These are phyloP conservation scores for Larimichthys polyactis DNA, from an alignment of 2,113 vertebrate genomes.

Conservation along the genomic window DNA sequence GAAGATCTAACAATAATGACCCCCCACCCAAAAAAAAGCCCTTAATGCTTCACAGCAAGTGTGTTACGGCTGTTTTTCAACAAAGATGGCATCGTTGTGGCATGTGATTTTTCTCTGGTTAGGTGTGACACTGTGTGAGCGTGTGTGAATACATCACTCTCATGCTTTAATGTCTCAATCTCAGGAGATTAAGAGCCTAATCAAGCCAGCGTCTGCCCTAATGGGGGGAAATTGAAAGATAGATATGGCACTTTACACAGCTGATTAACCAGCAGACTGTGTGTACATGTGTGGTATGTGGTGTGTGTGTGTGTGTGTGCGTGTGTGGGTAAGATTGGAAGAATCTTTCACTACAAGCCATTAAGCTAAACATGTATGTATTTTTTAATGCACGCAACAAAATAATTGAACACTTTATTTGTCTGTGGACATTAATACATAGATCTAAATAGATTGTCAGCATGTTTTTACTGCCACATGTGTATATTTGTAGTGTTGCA, in stretches of 20 bases:
- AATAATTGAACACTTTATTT: constrained; percentile 16
- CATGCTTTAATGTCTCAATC: constrained; percentile 82
- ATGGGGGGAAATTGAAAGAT: constrained; percentile 97
- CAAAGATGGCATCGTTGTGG: constrained; percentile 24
- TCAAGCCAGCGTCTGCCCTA: constrained; percentile 95
- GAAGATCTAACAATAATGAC: constrained; percentile 13
- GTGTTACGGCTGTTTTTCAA: constrained; percentile 11
- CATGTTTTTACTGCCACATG: not conserved
- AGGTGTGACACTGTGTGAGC: constrained; percentile 41
- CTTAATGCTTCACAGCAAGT: not conserved
- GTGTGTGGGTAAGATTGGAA: constrained; percentile 66
- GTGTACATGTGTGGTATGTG: constrained; percentile 56
- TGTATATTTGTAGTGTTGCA: not conserved
- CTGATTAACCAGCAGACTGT: constrained; percentile 93
- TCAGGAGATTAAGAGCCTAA: constrained; percentile 95
- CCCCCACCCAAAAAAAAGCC: constrained; percentile 3
- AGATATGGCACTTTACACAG: constrained; percentile 96
- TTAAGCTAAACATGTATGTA: constrained; percentile 82
- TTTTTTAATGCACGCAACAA: constrained; percentile 81
- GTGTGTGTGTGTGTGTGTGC: constrained; percentile 32
- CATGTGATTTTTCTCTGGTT: constrained; percentile 28
- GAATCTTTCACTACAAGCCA: constrained; percentile 88
- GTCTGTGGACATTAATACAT: not conserved
- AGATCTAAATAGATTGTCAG: not conserved
- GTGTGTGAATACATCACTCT: constrained; percentile 69